Evolutionary conservation across 2,113 vertebrate species (phyloP).

Genomic region (Sturnus vulgaris): DNA sequence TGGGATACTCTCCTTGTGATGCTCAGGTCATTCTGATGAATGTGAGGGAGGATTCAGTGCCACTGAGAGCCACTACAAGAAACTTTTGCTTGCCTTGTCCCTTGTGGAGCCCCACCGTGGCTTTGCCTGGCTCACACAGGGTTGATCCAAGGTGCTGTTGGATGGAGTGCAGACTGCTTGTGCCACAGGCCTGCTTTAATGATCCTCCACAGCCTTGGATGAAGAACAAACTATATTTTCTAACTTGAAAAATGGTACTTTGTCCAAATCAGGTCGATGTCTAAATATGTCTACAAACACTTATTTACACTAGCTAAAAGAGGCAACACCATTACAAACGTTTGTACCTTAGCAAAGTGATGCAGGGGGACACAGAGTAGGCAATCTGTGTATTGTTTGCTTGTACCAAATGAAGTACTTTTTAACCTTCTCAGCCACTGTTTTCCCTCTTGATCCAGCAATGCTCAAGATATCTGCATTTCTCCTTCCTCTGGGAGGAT

Average conservation of each 20-base stretch:
- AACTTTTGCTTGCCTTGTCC: not conserved
- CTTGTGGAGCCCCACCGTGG: accelerated
- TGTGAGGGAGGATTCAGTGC: not conserved
- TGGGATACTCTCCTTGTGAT: not conserved
- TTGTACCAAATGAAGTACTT: not conserved
- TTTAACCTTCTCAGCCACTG: accelerated
- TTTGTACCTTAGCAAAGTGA: not conserved
- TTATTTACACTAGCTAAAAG: not conserved
- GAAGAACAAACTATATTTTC: not conserved
- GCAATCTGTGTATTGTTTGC: not conserved
- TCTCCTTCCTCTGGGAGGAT: not conserved
- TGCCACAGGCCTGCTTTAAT: not conserved
- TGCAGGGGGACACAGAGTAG: not conserved
- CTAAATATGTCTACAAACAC: not conserved
- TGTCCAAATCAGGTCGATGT: not conserved
- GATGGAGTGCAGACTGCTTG: not conserved
- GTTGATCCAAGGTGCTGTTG: too few relatives aligned
- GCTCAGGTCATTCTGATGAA: not conserved
- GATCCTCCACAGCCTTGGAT: not conserved
- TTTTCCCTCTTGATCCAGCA: not conserved
- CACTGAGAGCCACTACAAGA: not conserved
- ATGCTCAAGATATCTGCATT: not conserved
- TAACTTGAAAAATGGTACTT: not conserved
- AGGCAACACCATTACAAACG: not conserved
- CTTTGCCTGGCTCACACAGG: not conserved